These are phyloP conservation scores for Mugil cephalus DNA, from an alignment of 2,113 vertebrate genomes.

Conservation along the genomic window DNA sequence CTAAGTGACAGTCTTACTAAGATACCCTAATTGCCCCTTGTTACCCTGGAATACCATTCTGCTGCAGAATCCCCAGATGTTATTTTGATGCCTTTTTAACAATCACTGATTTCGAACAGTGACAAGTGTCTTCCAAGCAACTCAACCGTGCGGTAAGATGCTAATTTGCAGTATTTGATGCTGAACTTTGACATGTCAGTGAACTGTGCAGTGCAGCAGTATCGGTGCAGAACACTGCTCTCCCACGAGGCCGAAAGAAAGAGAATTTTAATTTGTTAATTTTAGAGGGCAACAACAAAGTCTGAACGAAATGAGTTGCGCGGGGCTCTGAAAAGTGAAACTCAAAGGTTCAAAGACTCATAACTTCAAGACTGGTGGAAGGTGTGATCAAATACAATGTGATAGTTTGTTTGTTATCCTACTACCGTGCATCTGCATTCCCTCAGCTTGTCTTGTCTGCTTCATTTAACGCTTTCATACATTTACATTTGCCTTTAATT, in stretches of 20 bases:
- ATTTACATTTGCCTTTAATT: constrained; percentile 1
- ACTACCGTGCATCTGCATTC: not conserved
- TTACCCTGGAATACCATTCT: constrained; percentile 28
- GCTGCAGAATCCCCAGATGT: constrained; percentile 18
- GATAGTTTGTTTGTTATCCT: constrained; percentile 1
- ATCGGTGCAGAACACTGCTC: not conserved
- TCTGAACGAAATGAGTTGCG: not conserved
- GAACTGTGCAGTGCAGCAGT: not conserved
- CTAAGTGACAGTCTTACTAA: constrained; percentile 47
- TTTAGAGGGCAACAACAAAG: not conserved
- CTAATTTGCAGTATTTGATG: not conserved
- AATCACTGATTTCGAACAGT: not conserved
- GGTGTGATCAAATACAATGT: constrained; percentile 2
- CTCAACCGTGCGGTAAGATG: not conserved
- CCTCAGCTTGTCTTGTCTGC: not conserved
- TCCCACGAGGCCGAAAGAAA: constrained; percentile 1
- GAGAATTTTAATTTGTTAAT: not conserved
- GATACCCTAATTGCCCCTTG: constrained; percentile 52
- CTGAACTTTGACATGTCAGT: not conserved
- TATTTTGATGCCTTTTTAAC: constrained; percentile 3
- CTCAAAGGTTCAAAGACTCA: not conserved
- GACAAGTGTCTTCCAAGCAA: not conserved
- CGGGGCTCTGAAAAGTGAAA: not conserved
- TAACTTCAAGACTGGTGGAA: not conserved
- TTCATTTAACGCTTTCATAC: not conserved